Evolutionary conservation across 2,888 invertebrate species (phyloP), one percentile per base, ranked within the genome.

Genomic region (Sminthurides aquaticus): DNA sequence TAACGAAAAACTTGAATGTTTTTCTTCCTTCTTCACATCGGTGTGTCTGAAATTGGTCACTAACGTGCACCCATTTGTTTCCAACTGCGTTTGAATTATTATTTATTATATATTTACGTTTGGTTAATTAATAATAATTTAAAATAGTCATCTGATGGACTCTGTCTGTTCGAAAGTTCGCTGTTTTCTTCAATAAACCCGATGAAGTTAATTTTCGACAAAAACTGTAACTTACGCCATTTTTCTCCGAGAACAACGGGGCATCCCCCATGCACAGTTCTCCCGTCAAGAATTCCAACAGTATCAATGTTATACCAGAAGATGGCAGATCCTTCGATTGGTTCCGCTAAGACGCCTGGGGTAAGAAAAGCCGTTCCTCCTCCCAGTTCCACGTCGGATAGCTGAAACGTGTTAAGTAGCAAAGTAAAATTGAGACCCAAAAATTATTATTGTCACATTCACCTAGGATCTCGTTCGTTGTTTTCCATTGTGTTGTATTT

Each of bases 211-310:
- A 43, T 43, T 43, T 43, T 43, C 18, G 11, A 11, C 18, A 11
- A 11, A 18, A 43, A 43, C n/a, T n/a, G n/a, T n/a, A n/a, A n/a
- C 75, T 71, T 74, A 77, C 77, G 79, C 79, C 80, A 81, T 73
- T 81, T 81, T 22, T 77, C 74, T 22, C 81, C 81, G 18, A 78
- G 77, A 3, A 80, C 69, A 3, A 81, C 80, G 0, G 80, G 80
- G 69, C 80, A 81, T 20, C 79, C 80, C 22, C 80, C 81, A 71
- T 81, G 81, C 20, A 80, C 67, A 2, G 79, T 80, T 60, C 76
- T 65, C 57, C 75, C 75, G 66, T 80, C 78, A 26, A 79, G 78
- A 18, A 77, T 76, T 27, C 80, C 80, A 73, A 76, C 79, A 60
- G 73, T 75, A 65, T 76, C 75, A 25, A 81, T 67, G 73, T 81